Evolutionary conservation across 2,888 invertebrate species (phyloP).

Genomic region (Pediacus dermestoides): DNA sequence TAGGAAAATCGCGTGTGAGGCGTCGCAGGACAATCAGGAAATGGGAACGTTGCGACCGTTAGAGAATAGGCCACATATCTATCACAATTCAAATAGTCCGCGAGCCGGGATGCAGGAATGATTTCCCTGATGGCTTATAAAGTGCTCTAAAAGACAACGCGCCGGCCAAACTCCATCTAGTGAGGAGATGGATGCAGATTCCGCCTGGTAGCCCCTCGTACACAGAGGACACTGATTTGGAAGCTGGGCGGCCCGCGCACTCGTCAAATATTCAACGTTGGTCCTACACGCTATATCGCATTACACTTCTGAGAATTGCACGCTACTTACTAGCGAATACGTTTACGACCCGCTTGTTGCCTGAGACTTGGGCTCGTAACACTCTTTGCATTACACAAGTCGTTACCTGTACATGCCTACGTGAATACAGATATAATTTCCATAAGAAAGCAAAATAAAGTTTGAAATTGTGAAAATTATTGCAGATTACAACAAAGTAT

Average conservation of each 20-base stretch:
- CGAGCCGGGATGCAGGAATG: conserved; percentile 46
- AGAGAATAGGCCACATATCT: conserved; percentile 43
- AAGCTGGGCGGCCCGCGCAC: conserved; percentile 19
- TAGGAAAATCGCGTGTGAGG: conserved; percentile 32
- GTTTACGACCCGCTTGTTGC: conserved; percentile 34
- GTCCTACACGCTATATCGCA: conserved; percentile 35
- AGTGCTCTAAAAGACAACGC: conserved; percentile 47
- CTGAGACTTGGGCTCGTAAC: conserved; percentile 20
- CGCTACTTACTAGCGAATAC: conserved; percentile 28
- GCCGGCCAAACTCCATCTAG: conserved; percentile 26
- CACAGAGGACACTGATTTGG: conserved; percentile 25
- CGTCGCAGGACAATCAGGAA: conserved; percentile 33
- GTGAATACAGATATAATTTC: conserved; percentile 8
- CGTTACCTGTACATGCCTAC: conserved; percentile 21
- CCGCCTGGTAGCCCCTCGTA: conserved; percentile 13
- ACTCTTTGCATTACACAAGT: conserved; percentile 26
- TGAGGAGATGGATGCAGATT: conserved; percentile 29
- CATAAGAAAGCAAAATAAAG: too few species aligned
- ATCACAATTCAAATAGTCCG: conserved; percentile 47
- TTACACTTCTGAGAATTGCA: conserved; percentile 38
- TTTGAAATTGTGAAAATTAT: too few species aligned
- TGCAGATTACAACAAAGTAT: too few species aligned
- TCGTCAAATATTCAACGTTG: conserved; percentile 37
- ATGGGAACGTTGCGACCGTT: conserved; percentile 31
- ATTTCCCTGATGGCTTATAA: conserved; percentile 58